Base-by-base conservation (phyloP, 2,888 invertebrate genomes). In the Athetis lepigone region DNA sequence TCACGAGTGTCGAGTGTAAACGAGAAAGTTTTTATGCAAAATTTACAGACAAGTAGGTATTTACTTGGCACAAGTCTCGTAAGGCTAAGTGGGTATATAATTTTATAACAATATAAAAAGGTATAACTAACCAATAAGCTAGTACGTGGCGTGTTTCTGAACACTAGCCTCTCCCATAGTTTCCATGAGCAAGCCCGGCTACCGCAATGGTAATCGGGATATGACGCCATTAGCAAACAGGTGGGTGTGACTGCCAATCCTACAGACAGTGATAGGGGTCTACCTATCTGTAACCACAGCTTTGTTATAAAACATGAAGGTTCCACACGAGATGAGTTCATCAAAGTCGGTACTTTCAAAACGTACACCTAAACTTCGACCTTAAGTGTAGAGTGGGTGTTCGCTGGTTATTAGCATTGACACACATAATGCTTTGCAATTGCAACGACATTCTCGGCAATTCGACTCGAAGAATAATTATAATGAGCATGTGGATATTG, bases 391-490 rank as follows among this genome's bases (percentile, higher is more conserved):
- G 81, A 85, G 91, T 91, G 88, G 90, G 92, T 86, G 92, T 90
- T 82, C 76, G 86, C 82, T 59, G 78, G 77, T 83, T 87, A 88
- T 90, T 91, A 93, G 87, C 93, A 93, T 92, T 93, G 93, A 93
- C 93, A 92, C 79, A 92, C 90, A 92, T 92, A 79, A 82, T 75
- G 80, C 79, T 81, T 81, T 78, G 83, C 85, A 87, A 88, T 86
- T 86, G 83, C 87, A 86, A 74, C 78, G 82, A 88, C 88, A 89
- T 89, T 89, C 86, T 86, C 81, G 83, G 80, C 81, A 84, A 83
- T 89, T 86, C 77, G 78, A 75, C 83, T 85, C 59, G 65, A 77
- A 83, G 82, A 84, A 85, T 83, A 87, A 87, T 86, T 82, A 85
- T 82, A 85, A 88, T 86, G 81, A 83, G 79, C 66, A 71, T 78